phyloP scores from a whole-genome alignment of 2,113 vertebrate species.

The Microcebus ravelobensis region DNA sequence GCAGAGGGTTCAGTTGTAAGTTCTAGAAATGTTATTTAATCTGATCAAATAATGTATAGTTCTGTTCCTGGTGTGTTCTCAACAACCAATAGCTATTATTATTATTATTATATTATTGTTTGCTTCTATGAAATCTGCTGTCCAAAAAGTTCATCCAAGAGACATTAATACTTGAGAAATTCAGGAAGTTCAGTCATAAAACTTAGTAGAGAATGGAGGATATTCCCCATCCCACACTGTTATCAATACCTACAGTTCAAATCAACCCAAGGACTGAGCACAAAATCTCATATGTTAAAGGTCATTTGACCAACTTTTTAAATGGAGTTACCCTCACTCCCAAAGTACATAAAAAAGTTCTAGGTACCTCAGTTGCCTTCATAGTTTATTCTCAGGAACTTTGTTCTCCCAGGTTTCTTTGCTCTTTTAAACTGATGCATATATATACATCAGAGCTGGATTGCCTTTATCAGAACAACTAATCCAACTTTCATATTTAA shows the following conservation, averaged over 20 bases:
- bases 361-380: neutral
- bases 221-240: neutral
- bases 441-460: neutral
- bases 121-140: neutral
- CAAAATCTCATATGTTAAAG: neutral
- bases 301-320: neutral
- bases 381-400: slow-evolving; percentile 30
- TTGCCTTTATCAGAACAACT: neutral
- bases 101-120: neutral
- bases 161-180: neutral
- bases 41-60: neutral
- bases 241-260: neutral
- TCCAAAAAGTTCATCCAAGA: neutral
- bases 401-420: neutral
- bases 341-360: neutral
- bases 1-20: neutral
- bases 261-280: neutral
- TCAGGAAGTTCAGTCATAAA: slow-evolving; percentile 8
- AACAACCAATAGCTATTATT: neutral
- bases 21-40: neutral
- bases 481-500: neutral
- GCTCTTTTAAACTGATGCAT: neutral
- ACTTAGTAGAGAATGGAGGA: neutral
- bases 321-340: neutral
- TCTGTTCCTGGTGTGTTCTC: neutral